phyloP scores from a whole-genome alignment of 2,797 vertebrate species.

The Brachyrhaphis roseni region DNA sequence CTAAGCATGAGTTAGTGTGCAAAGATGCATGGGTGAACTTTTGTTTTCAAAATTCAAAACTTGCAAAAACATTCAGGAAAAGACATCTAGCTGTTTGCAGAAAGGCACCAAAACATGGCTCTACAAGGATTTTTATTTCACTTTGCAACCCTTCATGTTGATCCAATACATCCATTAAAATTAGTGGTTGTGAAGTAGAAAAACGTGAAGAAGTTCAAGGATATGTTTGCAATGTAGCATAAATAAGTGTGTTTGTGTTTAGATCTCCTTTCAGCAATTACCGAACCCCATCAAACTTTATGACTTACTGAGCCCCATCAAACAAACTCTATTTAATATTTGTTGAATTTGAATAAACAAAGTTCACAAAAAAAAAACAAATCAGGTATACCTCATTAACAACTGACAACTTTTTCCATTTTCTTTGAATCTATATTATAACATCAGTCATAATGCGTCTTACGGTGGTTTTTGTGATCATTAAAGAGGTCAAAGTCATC shows the following conservation, averaged over 20 bases:
- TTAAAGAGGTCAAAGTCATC: conserved; percentile 30
- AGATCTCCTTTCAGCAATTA: background rate
- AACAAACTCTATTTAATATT: background rate
- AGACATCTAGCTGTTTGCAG: background rate
- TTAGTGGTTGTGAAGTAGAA: background rate
- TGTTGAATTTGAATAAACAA: background rate
- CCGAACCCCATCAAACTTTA: background rate
- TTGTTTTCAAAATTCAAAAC: background rate
- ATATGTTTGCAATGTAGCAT: background rate
- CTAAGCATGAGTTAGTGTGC: background rate
- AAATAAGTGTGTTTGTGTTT: background rate
- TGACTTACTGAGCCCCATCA: background rate
- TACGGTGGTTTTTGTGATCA: conserved; percentile 17
- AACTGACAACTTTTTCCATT: background rate
- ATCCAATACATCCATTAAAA: background rate
- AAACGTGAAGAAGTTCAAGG: background rate
- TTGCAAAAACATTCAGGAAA: background rate
- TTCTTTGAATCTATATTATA: background rate
- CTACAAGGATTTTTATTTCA: background rate
- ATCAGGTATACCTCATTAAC: background rate
- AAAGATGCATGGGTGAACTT: background rate
- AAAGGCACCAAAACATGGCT: background rate
- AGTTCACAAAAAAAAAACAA: background rate
- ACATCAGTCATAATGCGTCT: conserved; percentile 12
- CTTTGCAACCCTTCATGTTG: background rate